Evolutionary conservation across 2,888 invertebrate species (phyloP).

Genomic region (Stegophylla sp.): DNA sequence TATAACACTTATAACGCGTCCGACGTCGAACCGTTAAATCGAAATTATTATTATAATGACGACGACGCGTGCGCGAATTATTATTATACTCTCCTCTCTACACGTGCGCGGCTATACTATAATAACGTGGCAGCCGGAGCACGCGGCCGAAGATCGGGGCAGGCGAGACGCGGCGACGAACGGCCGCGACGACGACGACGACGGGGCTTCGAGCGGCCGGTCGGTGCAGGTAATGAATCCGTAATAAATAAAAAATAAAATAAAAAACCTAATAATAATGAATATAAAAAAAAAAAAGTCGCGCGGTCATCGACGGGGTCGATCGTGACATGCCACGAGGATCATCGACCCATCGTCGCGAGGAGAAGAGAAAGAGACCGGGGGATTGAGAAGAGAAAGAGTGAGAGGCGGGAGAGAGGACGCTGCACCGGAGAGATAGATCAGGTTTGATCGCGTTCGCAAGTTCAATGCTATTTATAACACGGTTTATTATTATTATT

Average conservation of each 20-base stretch:
- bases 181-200: neutral
- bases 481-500: too few relatives aligned
- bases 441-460: constrained; percentile 43
- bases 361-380: neutral
- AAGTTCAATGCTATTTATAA: constrained; percentile 49
- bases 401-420: neutral
- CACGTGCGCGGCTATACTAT: neutral
- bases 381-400: too few relatives aligned
- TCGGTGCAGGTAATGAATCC: constrained; percentile 3
- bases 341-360: constrained; percentile 52
- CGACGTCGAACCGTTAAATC: too few relatives aligned
- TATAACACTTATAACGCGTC: too few relatives aligned
- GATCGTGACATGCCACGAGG: constrained; percentile 55
- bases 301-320: constrained; percentile 55
- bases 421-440: neutral
- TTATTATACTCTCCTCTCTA: too few relatives aligned
- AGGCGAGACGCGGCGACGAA: neutral
- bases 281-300: constrained; percentile 48
- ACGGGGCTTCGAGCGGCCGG: too few relatives aligned
- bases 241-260: neutral
- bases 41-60: too few relatives aligned
- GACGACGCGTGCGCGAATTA: too few relatives aligned
- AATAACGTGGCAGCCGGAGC: neutral
- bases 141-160: too few relatives aligned
- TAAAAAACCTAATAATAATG: neutral